Base-by-base conservation (phyloP, 2,113 vertebrate genomes). In the Anolis carolinensis region DNA sequence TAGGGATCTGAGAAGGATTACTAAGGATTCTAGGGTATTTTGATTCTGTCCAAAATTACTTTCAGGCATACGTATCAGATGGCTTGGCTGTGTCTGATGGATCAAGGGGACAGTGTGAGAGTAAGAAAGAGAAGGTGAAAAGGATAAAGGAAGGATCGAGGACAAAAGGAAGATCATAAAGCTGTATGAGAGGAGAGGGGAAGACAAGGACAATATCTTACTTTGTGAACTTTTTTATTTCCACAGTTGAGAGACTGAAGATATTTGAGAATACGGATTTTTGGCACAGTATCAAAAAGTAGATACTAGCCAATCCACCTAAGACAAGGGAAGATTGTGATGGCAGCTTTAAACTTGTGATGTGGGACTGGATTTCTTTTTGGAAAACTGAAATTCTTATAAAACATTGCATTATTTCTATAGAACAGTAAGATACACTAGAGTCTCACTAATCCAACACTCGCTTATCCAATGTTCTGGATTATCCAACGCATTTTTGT, bases 11-110 rank as follows among this genome's bases (percentile, higher is more conserved):
- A 95, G 90, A 84, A 44, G 93, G 96, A 96, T 97, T 97, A 97
- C 95, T 94, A 92, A 95, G 95, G 96, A 96, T 96, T 97, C 95
- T 85, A 87, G 90, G 92, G 95, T 94, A 94, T 95, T 97, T 96
- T 95, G 92, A 95, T 94, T 96, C 94, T 95, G 95, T 95, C 94
- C 95, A 94, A 96, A 97, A 97, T 97, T 95, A 96, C 95, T 95
- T 96, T 95, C 94, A 96, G 93, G 93, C 92, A 94, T 87, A 94
- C 93, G 88, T 93, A 91, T 94, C 94, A 95, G 95, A 94, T 92
- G 92, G 90, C 92, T 91, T 91, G 93, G 88, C 93, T 95, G 86
- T 90, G 89, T 94, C 91, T 93, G 93, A 91, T 93, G 96, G 95
- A 96, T 97, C 95, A 96, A 95, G 95, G 90, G 92, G 92, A 93